Conservation (phyloP, 2,113 vertebrate species). For the Pipra filicauda region DNA sequence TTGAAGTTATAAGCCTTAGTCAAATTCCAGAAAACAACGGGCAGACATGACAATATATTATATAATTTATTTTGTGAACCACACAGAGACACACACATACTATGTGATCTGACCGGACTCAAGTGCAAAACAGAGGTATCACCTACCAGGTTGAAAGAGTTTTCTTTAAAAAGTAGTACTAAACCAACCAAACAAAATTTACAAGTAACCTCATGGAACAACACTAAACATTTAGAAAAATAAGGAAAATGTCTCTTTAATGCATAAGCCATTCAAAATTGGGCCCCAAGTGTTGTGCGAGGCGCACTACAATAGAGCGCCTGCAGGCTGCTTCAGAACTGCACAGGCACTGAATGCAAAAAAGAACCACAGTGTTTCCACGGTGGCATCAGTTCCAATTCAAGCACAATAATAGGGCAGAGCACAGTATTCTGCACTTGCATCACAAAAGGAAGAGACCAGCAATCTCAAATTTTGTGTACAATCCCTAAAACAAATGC, state of each 20-base stretch:
- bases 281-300: conserved; percentile 32
- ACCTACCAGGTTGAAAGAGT: neutral
- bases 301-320: conserved; percentile 46
- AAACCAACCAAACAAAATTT: neutral
- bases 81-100: neutral
- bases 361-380: conserved; percentile 49
- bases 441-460: conserved; percentile 42
- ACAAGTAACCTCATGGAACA: neutral
- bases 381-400: conserved; percentile 35
- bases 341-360: conserved; percentile 55
- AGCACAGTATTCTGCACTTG: conserved; percentile 37
- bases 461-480: conserved; percentile 19
- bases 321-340: conserved; percentile 64
- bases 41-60: neutral
- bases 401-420: conserved; percentile 59
- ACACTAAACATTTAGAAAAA: conserved; percentile 21
- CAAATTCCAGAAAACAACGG: conserved; percentile 53
- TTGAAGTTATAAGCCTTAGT: conserved; percentile 19
- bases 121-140: neutral
- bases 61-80: neutral
- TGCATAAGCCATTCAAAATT: conserved; percentile 34
- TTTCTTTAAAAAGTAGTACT: neutral
- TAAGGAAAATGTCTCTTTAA: conserved; percentile 52
- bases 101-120: accelerated
- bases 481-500: neutral